phyloP scores from a whole-genome alignment of 1,140 invertebrate genomes.

The Conus ventricosus region DNA sequence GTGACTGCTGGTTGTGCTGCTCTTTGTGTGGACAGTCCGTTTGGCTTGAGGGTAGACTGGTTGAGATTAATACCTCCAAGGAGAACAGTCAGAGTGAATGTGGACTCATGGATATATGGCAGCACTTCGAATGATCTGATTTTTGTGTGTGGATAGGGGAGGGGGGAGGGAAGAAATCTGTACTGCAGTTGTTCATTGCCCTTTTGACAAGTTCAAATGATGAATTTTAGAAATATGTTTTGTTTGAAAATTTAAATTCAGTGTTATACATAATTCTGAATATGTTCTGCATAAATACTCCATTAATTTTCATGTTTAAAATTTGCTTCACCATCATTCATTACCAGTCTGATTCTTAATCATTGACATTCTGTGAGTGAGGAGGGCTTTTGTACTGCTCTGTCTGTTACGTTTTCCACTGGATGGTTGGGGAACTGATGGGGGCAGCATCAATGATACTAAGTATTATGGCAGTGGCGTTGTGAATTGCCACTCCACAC shows the following conservation, averaged over 20 bases:
- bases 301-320: neutral
- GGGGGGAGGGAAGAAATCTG: neutral
- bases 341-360: neutral
- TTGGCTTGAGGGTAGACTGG: neutral
- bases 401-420: neutral
- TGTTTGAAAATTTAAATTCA: neutral
- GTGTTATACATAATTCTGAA: neutral
- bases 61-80: neutral
- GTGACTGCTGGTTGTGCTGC: neutral
- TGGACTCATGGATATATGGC: neutral
- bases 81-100: neutral
- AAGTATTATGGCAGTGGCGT: too few species aligned
- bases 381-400: neutral
- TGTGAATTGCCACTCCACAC: neutral
- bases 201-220: neutral
- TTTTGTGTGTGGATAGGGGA: neutral
- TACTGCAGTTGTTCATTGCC: neutral
- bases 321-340: neutral
- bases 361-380: neutral
- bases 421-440: neutral
- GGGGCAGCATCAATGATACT: neutral
- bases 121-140: neutral
- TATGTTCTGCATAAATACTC: neutral
- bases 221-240: neutral
- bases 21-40: neutral